Evolutionary conservation across 1,140 invertebrate genomes (phyloP).

Genomic region (Yoshiicerus persimilis): DNA sequence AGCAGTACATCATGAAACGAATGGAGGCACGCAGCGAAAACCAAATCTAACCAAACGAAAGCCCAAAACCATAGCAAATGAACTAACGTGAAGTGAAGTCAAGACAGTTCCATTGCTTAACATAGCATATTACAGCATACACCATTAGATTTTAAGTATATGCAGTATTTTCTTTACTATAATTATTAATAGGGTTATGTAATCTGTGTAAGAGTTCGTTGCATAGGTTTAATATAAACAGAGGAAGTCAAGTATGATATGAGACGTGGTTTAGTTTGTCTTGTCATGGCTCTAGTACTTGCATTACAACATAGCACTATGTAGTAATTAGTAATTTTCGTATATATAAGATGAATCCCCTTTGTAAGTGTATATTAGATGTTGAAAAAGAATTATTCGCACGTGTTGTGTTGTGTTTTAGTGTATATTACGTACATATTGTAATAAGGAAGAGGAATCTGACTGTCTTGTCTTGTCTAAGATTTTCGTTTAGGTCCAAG

Average conservation of each 20-base stretch:
- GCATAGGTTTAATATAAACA: background rate
- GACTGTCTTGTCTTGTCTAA: no score
- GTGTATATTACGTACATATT: no score
- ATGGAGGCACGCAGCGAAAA: background rate
- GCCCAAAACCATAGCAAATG: background rate
- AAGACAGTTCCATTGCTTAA: background rate
- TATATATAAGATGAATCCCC: background rate
- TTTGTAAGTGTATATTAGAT: background rate
- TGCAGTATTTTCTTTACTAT: background rate
- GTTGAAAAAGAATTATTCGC: slow-evolving; percentile 4
- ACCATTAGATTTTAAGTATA: background rate
- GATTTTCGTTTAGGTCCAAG: no score
- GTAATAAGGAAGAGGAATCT: background rate
- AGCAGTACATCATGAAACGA: slow-evolving; percentile 10
- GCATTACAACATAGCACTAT: no score
- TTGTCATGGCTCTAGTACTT: no score
- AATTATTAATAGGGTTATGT: background rate
- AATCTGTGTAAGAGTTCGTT: background rate
- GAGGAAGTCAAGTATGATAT: background rate
- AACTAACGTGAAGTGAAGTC: background rate
- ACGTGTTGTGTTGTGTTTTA: background rate
- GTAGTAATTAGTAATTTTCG: no score
- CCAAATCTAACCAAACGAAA: background rate
- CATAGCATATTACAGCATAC: background rate
- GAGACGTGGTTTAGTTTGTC: background rate